These are phyloP conservation scores for Rhyacophila brunnea DNA, from an alignment of 1,140 invertebrate genomes.

Conservation along the genomic window DNA sequence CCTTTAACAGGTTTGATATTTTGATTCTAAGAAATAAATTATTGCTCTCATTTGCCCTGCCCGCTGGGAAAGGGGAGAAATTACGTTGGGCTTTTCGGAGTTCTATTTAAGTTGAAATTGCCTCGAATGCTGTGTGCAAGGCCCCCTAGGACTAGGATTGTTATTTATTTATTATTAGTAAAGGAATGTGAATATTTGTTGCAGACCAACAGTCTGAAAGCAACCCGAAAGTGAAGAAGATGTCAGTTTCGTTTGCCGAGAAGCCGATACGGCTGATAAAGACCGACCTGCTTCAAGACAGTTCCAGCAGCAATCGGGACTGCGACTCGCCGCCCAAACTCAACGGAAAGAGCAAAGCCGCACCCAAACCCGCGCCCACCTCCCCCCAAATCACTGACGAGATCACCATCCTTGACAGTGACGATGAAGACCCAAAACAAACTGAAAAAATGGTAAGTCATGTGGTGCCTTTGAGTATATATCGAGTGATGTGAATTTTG, in stretches of 20 bases:
- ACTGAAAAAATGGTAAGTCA: not conserved
- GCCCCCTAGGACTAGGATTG: too few species aligned
- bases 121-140: too few species aligned
- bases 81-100: too few species aligned
- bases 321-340: conserved; percentile 2
- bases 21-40: too few species aligned
- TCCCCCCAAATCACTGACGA: not conserved
- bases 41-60: too few species aligned
- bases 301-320: conserved; percentile 7
- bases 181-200: not conserved
- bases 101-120: too few species aligned
- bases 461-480: too few species aligned
- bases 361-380: not conserved
- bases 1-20: too few species aligned
- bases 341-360: conserved; percentile 12
- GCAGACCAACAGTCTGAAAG: not conserved
- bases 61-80: too few species aligned
- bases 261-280: conserved; percentile 16
- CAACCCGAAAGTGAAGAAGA: not conserved
- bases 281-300: conserved; percentile 16
- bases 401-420: not conserved
- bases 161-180: too few species aligned
- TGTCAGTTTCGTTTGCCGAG: conserved; percentile 2
- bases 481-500: too few species aligned
- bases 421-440: not conserved